phyloP scores from a whole-genome alignment of 2,888 invertebrate species.

The Noctuana brunneofusca region DNA sequence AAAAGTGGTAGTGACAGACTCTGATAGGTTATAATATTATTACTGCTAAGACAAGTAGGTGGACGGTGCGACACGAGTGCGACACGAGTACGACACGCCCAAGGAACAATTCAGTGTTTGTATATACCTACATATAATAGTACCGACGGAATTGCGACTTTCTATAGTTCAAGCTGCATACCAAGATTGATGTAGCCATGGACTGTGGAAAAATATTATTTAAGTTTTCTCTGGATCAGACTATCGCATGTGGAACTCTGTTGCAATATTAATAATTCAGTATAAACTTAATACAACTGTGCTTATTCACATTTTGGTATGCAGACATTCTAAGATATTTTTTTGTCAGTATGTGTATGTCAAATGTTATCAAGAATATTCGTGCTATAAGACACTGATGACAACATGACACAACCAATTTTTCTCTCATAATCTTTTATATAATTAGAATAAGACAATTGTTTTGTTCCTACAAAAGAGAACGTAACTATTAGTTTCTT shows the following conservation, averaged over 20 bases:
- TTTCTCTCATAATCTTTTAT: background rate
- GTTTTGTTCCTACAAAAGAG: too few species aligned
- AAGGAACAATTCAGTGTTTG: constrained; percentile 23
- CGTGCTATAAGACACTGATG: background rate
- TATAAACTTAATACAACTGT: background rate
- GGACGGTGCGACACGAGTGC: constrained; percentile 23
- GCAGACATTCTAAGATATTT: background rate
- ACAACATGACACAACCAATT: background rate
- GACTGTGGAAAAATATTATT: too few species aligned
- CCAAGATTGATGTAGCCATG: background rate
- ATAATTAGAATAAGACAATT: too few species aligned
- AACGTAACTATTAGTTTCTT: background rate
- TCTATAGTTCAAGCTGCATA: background rate
- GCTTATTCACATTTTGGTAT: background rate
- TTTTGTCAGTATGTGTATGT: background rate
- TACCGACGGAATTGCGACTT: background rate
- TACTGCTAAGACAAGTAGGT: constrained; percentile 5
- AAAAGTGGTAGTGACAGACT: constrained; percentile 90
- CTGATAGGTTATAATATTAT: constrained; percentile 28
- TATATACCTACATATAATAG: constrained; percentile 7
- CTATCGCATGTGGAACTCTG: too few species aligned
- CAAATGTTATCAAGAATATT: background rate
- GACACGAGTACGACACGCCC: constrained; percentile 14
- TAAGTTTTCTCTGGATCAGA: too few species aligned
- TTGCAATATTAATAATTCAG: too few species aligned